Evolutionary conservation across 2,113 vertebrate genomes (phyloP).

Genomic region (Lontra canadensis): DNA sequence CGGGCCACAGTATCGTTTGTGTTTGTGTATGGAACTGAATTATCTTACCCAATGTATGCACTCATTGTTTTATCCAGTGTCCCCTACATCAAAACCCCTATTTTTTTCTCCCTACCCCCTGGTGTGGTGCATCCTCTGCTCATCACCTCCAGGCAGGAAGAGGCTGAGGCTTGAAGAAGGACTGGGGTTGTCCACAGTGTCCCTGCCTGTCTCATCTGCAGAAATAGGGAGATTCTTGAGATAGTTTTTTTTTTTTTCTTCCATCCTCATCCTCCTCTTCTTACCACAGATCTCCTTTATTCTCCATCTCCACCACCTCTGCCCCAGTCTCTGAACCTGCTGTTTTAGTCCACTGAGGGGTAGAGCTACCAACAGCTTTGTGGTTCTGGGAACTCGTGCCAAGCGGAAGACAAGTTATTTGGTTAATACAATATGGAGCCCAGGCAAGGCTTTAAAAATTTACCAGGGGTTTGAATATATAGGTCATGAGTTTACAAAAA

Average conservation of each 20-base stretch:
- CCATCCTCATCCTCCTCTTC: neutral
- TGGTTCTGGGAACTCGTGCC: neutral
- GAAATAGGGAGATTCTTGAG: neutral
- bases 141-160: neutral
- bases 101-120: neutral
- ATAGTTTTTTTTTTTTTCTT: neutral
- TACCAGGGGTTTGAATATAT: neutral
- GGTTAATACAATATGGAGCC: neutral
- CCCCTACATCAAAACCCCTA: neutral
- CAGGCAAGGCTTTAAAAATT: neutral
- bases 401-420: neutral
- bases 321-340: neutral
- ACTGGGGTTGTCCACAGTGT: neutral
- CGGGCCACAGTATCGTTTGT: neutral
- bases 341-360: fast-evolving
- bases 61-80: neutral
- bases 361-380: neutral
- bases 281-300: neutral
- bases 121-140: fast-evolving
- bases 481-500: neutral
- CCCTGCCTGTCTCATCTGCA: neutral
- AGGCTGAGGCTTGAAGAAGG: neutral
- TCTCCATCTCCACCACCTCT: neutral
- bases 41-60: neutral
- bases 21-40: neutral